Evolutionary conservation across 2,113 vertebrate genomes (phyloP), one percentile per base, ranked within the genome.

Genomic region (Aythya baeri): DNA sequence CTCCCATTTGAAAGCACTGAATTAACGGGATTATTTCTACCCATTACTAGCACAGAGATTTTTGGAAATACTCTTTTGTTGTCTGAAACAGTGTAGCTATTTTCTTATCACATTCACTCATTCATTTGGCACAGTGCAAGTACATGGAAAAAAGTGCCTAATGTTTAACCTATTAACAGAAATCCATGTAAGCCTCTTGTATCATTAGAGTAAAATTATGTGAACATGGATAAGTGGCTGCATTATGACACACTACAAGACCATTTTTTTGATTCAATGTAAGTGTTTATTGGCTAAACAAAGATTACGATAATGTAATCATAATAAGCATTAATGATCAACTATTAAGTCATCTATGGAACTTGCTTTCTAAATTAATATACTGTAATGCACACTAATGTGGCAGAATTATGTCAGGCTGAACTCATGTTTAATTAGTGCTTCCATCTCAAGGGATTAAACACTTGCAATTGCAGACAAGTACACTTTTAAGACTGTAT

Each of bases 311-410:
- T 88, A 83, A 90, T 76, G 46, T 49, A 88, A 94, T 77, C 43
- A 89, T 62, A 94, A 91, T 63, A 95, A 95, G 88, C 88, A 82
- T 79, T 96, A 90, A 96, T 89, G 68, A 93, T 85, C 71, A 95
- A 13, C 41, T 41, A 41, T 41, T 13, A 41, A 41, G 67, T 65
- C 78, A 71, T 86, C 75, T 92, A 58, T 32, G 85, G 76, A 96
- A 91, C 58, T 79, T 88, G 82, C 54, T 93, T 77, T 85, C 87
- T 86, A 83, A 83, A 93, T 94, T 90, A 93, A 95, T 92, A 70
- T 21, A 88, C 36, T 83, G 86, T 76, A 91, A 62, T 82, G 86
- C n/a, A 83, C 68, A 50, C 38, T 89, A 96, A 94, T 80, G 83
- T 88, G 57, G 58, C 58, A 85, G 80, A 95, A 93, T 96, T 83